Evolutionary conservation across 2,113 vertebrate genomes (phyloP), one percentile per base, ranked within the genome.

Genomic region (Halichoeres trimaculatus): DNA sequence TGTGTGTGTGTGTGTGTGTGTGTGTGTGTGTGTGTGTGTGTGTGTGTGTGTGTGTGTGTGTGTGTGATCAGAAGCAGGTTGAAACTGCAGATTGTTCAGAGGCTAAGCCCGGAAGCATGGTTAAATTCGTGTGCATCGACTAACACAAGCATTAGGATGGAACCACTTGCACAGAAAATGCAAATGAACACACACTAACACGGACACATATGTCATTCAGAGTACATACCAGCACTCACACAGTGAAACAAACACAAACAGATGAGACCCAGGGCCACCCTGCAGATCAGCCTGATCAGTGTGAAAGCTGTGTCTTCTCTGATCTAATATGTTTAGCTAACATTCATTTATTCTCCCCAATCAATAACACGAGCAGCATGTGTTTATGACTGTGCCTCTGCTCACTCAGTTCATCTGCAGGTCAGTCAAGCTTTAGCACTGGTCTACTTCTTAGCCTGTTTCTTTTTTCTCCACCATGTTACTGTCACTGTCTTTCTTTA

Each of bases 261-360:
- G 66, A 74, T 47, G 38, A 81, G 78, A 75, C 66, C 72, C 34
- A 0, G 64, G 86, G 86, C 90, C 90, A 90, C 86, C 81, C 84
- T 68, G 78, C 85, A 91, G 85, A 85, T 92, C 88, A 80, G 69
- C 80, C 59, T 78, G 86, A 86, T 79, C 80, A 76, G 80, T 76
- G 84, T 69, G 80, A 52, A 81, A 76, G 80, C 71, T 63, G 62
- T 63, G 76, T 85, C 88, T 78, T 60, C 77, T 83, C 79, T 88
- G 81, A 84, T 81, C 88, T 90, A 92, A 92, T 92, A 88, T 90
- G 89, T 93, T 93, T 91, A 91, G 86, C 91, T 91, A 92, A 94
- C 85, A 90, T 55, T 90, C 91, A 92, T 91, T 90, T 91, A 90
- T 91, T 90, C 88, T 84, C 54, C 74, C 72, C 70, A 78, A 86